Base-by-base conservation (phyloP, 2,888 invertebrate species). In the Drosophila diplacantha region DNA sequence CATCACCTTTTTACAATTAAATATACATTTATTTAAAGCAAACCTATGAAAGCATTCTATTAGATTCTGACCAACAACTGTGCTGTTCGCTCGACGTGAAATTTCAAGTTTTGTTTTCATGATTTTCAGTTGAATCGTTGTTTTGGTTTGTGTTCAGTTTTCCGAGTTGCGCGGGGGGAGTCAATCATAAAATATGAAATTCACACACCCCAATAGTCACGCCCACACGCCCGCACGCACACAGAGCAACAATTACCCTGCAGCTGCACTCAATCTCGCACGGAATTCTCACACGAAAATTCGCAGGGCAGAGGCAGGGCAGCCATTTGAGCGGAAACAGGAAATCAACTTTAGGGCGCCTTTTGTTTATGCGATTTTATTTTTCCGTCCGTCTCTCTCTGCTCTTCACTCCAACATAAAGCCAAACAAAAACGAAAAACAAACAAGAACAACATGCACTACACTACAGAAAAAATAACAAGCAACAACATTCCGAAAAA, bases 121-220 rank as follows among this genome's bases (percentile, higher is more conserved):
- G 31, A 32, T 38, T 37, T 46, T 61, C 18, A 50, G 37, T 57
- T 31, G 65, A 31, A 34, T 44, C 29, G 12, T n/a, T 22, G 43
- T 8, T 26, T 22, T 39, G 24, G 37, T 52, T 55, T 59, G 34
- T 38, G 55, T 37, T 31, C 31, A 35, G 37, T 38, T 34, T 47
- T 7, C 14, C 20, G n/a, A 47, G 41, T 46, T 41, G 51, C 16
- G 14, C 14, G 47, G 56, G 39, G 57, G 62, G 57, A 78, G 79
- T 79, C 81, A 81, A 75, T 80, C 77, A 80, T 81, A 72, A 80
- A 80, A 80, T 79, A 81, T 80, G 66, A 76, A 81, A 71, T 69
- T 65, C 59, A 61, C 51, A 58, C 71, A 62, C 61, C 51, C 70
- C 56, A 74, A 73, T 69, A 46, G 56, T 55, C 64, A 64, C 66